Evolutionary conservation across 2,797 vertebrate genomes (phyloP).

Genomic region (Heterohyrax brucei): DNA sequence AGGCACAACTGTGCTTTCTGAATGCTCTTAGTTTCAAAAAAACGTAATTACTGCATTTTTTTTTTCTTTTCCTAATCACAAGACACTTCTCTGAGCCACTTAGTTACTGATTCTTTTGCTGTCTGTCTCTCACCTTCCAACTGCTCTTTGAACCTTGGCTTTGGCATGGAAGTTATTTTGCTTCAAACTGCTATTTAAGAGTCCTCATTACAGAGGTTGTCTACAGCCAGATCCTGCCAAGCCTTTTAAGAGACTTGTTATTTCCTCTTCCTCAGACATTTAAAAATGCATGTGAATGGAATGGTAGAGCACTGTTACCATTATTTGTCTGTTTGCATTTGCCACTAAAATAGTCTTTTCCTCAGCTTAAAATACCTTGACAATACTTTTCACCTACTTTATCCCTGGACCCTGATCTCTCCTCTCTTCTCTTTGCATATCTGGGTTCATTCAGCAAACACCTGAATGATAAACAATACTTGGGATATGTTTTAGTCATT

Average conservation of each 20-base stretch:
- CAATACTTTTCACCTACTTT: not conserved
- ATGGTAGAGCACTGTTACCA: not conserved
- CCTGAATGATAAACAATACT: not conserved
- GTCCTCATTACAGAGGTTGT: slow-evolving; percentile 64
- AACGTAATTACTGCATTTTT: slow-evolving; percentile 54
- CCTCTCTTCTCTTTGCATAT: not conserved
- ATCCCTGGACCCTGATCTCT: not conserved
- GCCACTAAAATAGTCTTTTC: not conserved
- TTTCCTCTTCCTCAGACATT: not conserved
- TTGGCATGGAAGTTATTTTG: slow-evolving; percentile 66
- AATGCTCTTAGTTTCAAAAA: slow-evolving; percentile 62
- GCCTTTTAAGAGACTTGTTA: slow-evolving; percentile 51
- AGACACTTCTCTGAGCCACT: slow-evolving; percentile 57
- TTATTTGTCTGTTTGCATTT: slow-evolving; percentile 9
- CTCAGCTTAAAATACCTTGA: not conserved
- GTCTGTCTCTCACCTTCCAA: slow-evolving; percentile 26
- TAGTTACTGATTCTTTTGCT: slow-evolving; percentile 55
- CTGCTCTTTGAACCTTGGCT: slow-evolving; percentile 66
- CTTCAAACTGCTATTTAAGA: slow-evolving; percentile 69
- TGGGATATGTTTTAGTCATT: not conserved
- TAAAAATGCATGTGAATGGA: not conserved
- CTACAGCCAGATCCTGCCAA: slow-evolving; percentile 48
- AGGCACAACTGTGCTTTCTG: slow-evolving; percentile 16
- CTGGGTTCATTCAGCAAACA: not conserved
- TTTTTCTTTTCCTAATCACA: slow-evolving; percentile 62